Evolutionary conservation across 2,888 invertebrate genomes (phyloP), one percentile per base, ranked within the genome.

Genomic region (Brachypterus glaber): DNA sequence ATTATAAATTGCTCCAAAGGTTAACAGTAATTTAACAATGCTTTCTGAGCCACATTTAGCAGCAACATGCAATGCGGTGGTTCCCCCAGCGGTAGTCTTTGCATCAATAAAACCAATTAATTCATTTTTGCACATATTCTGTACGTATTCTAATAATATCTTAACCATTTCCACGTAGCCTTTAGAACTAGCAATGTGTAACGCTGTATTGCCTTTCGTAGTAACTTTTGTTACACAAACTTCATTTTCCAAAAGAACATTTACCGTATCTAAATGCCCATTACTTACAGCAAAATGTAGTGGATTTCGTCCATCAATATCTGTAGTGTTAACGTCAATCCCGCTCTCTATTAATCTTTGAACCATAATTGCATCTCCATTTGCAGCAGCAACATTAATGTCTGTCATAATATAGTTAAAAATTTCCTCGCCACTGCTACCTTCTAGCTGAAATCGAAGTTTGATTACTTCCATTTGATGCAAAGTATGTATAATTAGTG

Each of bases 21-120:
- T n/a, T n/a, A n/a, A n/a, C n/a, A n/a, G n/a, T 44, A 43, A 37
- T 37, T 46, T 37, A 13, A 45, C 33, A 35, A 49, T 24, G 24
- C 49, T 44, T 0, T 47, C 40, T 7, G 11, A 40, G 30, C 47
- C 46, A 34, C 39, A 34, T 40, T 44, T 44, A 17, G 45, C 46
- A 25, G 53, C 37, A 24, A 37, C 32, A 30, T 37, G 37, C 11
- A 37, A 32, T 11, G 37, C 8, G 7, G 37, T 37, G 17, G 12
- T 32, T 12, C 52, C 45, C 14, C 39, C 30, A 21, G 11, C 5
- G 16, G 32, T 33, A 1, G 47, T 50, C 43, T 43, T 43, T 30
- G 47, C 41, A 44, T 53, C 51, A 33, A 53, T 18, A 39, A 48
- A 46, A 18, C 44, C 39, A 35, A 35, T 41, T 8, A 52, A 39